phyloP scores from a whole-genome alignment of 2,797 vertebrate genomes.

The Podarcis lilfordi region DNA sequence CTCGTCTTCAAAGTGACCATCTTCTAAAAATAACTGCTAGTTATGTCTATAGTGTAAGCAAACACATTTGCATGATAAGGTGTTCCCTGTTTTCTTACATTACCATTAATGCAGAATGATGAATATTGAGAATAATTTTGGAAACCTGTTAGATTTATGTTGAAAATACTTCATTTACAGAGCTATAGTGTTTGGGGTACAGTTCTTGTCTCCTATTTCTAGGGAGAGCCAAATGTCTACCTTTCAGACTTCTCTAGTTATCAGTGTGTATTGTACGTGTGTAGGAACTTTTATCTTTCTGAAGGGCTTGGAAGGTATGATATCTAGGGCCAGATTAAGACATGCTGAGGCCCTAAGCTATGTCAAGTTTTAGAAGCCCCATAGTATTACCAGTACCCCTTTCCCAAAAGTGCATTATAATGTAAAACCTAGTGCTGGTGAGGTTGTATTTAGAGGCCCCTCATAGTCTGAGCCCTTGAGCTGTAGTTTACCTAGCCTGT shows the following conservation, averaged over 20 bases:
- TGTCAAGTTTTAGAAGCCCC: no score
- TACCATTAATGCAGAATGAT: not conserved
- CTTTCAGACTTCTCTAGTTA: not conserved
- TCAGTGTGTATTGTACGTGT: not conserved
- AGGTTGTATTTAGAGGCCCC: no score
- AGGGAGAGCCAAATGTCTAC: not conserved
- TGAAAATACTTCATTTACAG: not conserved
- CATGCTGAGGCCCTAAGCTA: not conserved
- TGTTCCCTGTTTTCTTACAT: not conserved
- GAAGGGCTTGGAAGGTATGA: not conserved
- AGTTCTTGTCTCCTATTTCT: not conserved
- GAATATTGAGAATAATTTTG: not conserved
- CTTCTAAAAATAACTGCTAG: not conserved
- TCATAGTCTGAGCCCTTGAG: no score
- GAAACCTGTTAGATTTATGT: slow-evolving; percentile 17
- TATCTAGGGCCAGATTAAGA: not conserved
- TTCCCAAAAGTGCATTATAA: no score
- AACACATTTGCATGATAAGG: not conserved
- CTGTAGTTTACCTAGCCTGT: no score
- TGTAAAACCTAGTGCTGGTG: no score
- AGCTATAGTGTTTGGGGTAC: not conserved
- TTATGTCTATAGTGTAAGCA: not conserved
- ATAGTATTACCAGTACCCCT: no score
- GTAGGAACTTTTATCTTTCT: not conserved
- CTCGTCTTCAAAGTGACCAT: not conserved